Conservation (phyloP, 2,113 vertebrate genomes). For the crab-eating macaque (Macaca fascicularis) region T2T-MFA8v1.1 NC_088386.1:93562501-93563000, state of each 20-base stretch:
- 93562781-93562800: conserved; percentile 65
- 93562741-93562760: conserved; percentile 50
- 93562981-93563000: conserved; percentile 54
- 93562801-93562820: conserved; percentile 59
- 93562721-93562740: conserved; percentile 52
- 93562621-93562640: neutral
- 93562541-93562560: neutral
- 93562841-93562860: conserved; percentile 57
- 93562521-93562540: neutral
- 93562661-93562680: neutral
- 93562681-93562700: conserved; percentile 32
- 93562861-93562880: conserved; percentile 68
- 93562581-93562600: neutral
- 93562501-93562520: neutral
- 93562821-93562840: conserved; percentile 39
- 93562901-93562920: conserved; percentile 52
- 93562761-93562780: conserved; percentile 54
- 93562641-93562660: neutral
- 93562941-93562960: conserved; percentile 61
- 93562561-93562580: neutral
- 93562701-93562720: conserved; percentile 55
- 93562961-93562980: conserved; percentile 57
- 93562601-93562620: neutral
- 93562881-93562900: conserved; percentile 48
- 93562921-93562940: conserved; percentile 54